A percentile compares a stretch with the other conserved stretches of the same genome.
Conservation (phyloP, 2,888 invertebrate genomes). For the Tetropium fuscum region DNA sequence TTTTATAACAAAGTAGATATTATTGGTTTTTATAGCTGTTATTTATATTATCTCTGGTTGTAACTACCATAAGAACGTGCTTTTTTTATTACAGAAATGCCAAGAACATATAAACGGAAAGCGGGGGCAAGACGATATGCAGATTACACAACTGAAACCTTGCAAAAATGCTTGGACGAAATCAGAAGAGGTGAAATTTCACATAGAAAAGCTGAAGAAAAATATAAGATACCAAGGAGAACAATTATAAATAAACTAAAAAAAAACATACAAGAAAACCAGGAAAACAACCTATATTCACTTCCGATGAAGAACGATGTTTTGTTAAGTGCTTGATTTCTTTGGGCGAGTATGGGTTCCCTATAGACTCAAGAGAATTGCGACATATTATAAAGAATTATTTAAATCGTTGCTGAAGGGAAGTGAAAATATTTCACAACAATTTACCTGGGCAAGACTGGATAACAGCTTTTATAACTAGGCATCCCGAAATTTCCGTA, state of each 20-base stretch:
- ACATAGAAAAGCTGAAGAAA: slow-evolving; percentile 25
- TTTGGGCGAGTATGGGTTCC: slow-evolving; percentile 25
- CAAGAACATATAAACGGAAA: slow-evolving; percentile 21
- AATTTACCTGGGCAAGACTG: slow-evolving; percentile 32
- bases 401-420: slow-evolving; percentile 16
- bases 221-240: slow-evolving; percentile 28
- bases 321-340: slow-evolving; percentile 8
- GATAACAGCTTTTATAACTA: slow-evolving; percentile 23
- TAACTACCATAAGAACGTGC: too few species aligned
- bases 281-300: slow-evolving; percentile 24
- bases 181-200: slow-evolving; percentile 26
- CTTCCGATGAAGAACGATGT: slow-evolving; percentile 19
- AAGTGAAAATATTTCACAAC: too few species aligned
- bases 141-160: slow-evolving; percentile 27
- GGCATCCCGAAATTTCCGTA: slow-evolving; percentile 22
- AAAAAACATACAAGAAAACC: slow-evolving; percentile 25
- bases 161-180: slow-evolving; percentile 28
- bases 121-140: slow-evolving; percentile 27
- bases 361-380: slow-evolving; percentile 25
- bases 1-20: too few species aligned
- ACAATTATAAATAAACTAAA: slow-evolving; percentile 31
- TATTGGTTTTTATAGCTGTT: too few species aligned
- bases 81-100: slow-evolving; percentile 24
- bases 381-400: slow-evolving; percentile 25
- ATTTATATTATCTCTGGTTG: too few species aligned